Evolutionary conservation across 2,113 vertebrate species (phyloP), one percentile per base, ranked within the genome.

Genomic region (Tamias sibiricus): DNA sequence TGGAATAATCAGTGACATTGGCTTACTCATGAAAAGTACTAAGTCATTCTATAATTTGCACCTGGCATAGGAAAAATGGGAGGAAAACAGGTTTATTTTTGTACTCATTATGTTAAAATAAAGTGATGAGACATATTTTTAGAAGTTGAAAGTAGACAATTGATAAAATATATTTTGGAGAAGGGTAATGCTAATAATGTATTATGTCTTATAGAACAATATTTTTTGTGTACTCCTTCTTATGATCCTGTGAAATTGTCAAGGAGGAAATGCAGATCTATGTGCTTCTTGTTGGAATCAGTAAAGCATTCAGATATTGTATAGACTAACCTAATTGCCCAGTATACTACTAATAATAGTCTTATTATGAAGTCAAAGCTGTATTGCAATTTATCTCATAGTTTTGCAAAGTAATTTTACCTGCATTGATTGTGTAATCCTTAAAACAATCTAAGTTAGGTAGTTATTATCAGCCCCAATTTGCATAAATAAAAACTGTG

Each of bases 401-500:
- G n/a, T 54, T 91, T 85, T 64, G n/a, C 20, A 96, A 42, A 89
- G 19, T 40, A 75, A 20, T 76, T 69, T 77, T 19, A 66, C 9
- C 12, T 95, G 8, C 4, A 64, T n/a, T 57, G 3, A 64, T 42
- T 84, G n/a, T 44, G 10, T 90, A 35, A 4, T 1, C 20, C 47
- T 47, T 42, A n/a, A 90, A 86, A 26, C 37, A 44, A 20, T 74
- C 24, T 68, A 42, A 52, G 8, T 79, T 85, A 92, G 42, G 84
- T 12, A 49, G 32, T 24, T 82, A 64, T n/a, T 80, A 69, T 44
- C 35, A 86, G 66, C 42, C 9, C 8, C 62, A 77, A n/a, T 71
- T 71, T 66, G 37, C 22, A 96, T 59, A 95, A 85, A 64, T 57
- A 81, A 95, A 76, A 87, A 71, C 20, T n/a, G 4, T 69, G 22